Percentiles rank a stretch among this genome's conserved stretches.
Evolutionary conservation across 1,140 invertebrate genomes (phyloP).

Genomic region (Drosophila guanche): DNA sequence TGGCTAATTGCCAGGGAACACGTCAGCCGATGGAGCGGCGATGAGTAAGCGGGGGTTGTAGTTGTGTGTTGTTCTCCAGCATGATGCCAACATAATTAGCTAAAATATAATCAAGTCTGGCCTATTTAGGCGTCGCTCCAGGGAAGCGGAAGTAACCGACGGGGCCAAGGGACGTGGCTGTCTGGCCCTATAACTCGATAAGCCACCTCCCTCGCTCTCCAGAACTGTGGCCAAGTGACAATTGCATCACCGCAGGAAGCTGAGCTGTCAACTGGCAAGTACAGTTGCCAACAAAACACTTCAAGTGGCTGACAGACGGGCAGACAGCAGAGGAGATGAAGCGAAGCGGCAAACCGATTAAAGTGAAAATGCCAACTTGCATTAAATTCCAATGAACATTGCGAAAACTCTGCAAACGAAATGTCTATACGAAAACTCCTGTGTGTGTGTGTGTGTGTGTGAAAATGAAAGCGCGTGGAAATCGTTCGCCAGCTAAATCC

Average conservation of each 20-base stretch:
- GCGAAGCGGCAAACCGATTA: slow-evolving; percentile 36
- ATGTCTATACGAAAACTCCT: not conserved
- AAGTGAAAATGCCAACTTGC: slow-evolving; percentile 39
- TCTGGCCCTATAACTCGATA: slow-evolving; percentile 40
- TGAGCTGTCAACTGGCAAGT: slow-evolving; percentile 22
- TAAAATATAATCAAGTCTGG: slow-evolving; percentile 63
- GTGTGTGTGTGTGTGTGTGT: not conserved
- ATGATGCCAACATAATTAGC: slow-evolving; percentile 65
- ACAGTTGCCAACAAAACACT: slow-evolving; percentile 36
- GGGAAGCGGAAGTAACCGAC: slow-evolving; percentile 60
- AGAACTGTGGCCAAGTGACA: slow-evolving; percentile 48
- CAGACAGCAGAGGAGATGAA: slow-evolving; percentile 22
- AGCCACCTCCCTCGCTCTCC: slow-evolving; percentile 23
- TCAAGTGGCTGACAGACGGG: no score
- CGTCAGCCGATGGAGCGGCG: slow-evolving; percentile 47
- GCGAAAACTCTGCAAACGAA: slow-evolving; percentile 8
- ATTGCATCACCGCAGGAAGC: slow-evolving; percentile 49
- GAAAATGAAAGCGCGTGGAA: slow-evolving; percentile 38
- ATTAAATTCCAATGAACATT: slow-evolving; percentile 23
- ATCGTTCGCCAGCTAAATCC: slow-evolving; percentile 31
- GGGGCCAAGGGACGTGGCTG: slow-evolving; percentile 25
- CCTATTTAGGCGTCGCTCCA: slow-evolving; percentile 58
- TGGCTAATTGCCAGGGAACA: slow-evolving; percentile 67
- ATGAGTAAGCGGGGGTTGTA: slow-evolving; percentile 34
- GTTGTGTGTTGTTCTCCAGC: not conserved